These are phyloP conservation scores for Sinella curviseta DNA, from an alignment of 1,140 invertebrate species.

Conservation along the genomic window DNA sequence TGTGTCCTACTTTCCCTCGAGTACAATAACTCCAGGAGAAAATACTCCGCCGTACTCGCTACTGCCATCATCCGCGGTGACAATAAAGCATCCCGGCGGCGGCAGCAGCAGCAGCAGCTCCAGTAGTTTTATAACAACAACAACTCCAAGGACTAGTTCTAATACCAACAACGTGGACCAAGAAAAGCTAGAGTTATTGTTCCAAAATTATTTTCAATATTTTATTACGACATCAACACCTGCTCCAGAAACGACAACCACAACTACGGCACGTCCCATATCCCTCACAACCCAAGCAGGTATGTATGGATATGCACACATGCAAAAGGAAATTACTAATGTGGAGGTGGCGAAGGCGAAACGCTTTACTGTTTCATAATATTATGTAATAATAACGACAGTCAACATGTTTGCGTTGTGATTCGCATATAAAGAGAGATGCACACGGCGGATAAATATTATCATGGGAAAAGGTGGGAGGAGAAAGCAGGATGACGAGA, in stretches of 20 bases:
- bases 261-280: not conserved
- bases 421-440: too few relatives aligned
- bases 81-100: not conserved
- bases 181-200: not conserved
- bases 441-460: too few relatives aligned
- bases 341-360: too few relatives aligned
- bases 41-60: not conserved
- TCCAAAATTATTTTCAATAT: conserved; percentile 24
- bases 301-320: too few relatives aligned
- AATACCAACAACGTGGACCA: not conserved
- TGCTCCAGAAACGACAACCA: not conserved
- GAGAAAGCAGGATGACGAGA: too few relatives aligned
- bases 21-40: not conserved
- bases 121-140: not conserved
- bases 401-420: too few relatives aligned
- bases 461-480: too few relatives aligned
- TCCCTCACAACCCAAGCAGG: too few relatives aligned
- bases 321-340: not conserved
- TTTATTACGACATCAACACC: conserved; percentile 13
- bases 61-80: not conserved
- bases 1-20: conserved; percentile 17
- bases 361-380: too few relatives aligned
- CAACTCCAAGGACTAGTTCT: not conserved
- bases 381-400: too few relatives aligned
- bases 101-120: not conserved